These are phyloP conservation scores for Mobula birostris DNA, from an alignment of 2,113 vertebrate species.

Conservation along the genomic window DNA sequence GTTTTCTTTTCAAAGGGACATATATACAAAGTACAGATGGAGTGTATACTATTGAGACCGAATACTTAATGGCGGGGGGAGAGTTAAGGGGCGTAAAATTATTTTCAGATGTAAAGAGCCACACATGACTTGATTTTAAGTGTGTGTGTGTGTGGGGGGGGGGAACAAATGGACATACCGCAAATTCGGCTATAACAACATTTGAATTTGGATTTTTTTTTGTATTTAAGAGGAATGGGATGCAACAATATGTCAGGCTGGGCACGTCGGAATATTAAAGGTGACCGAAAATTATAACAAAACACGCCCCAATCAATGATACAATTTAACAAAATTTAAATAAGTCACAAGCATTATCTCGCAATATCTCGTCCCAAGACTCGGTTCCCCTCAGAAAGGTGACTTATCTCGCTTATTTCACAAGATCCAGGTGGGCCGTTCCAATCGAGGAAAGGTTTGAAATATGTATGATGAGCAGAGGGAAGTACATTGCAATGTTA, in stretches of 20 bases:
- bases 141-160: neutral
- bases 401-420: neutral
- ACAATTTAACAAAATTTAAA: neutral
- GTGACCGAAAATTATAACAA: neutral
- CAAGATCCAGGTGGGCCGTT: too few relatives aligned
- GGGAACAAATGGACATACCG: too few relatives aligned
- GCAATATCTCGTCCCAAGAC: neutral
- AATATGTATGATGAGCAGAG: neutral
- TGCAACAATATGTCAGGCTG: neutral
- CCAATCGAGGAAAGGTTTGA: neutral
- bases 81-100: slow-evolving; percentile 52
- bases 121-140: slow-evolving; percentile 17
- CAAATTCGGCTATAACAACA: neutral
- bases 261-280: neutral
- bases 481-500: neutral
- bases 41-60: slow-evolving; percentile 40
- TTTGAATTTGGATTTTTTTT: neutral
- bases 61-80: slow-evolving; percentile 42
- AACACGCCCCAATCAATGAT: neutral
- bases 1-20: slow-evolving; percentile 50
- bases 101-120: slow-evolving; percentile 57
- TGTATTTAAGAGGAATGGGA: neutral
- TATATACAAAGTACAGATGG: slow-evolving; percentile 50
- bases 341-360: neutral
- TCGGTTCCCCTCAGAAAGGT: neutral